phyloP scores from a whole-genome alignment of 2,113 vertebrate species.

The Neoarius graeffei region DNA sequence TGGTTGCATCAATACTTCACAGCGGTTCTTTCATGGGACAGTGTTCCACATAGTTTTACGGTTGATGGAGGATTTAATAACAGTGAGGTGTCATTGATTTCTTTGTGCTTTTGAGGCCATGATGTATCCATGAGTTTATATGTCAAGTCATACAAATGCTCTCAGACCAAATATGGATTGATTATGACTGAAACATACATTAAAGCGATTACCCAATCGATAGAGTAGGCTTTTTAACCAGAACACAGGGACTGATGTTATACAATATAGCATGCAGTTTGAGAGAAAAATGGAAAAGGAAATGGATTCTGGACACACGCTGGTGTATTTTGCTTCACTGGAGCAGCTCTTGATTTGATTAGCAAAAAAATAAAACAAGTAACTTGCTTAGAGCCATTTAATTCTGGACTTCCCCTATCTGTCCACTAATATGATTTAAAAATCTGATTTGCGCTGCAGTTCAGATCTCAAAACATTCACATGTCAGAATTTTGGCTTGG shows the following conservation, averaged over 20 bases:
- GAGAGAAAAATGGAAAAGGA: background rate
- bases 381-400: background rate
- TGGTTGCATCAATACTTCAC: background rate
- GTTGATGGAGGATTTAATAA: background rate
- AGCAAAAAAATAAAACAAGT: background rate
- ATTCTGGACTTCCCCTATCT: slow-evolving; percentile 9
- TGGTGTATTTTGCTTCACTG: background rate
- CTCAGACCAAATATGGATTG: background rate
- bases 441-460: background rate
- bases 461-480: background rate
- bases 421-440: background rate
- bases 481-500: background rate
- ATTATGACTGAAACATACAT: background rate
- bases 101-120: background rate
- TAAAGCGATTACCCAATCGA: background rate
- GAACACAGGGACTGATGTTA: background rate
- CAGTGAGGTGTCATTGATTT: background rate
- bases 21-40: background rate
- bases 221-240: background rate
- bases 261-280: background rate
- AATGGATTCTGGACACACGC: background rate
- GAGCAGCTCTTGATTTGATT: slow-evolving; percentile 13
- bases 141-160: background rate
- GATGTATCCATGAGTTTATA: background rate
- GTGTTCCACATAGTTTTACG: background rate